Evolutionary conservation across 2,888 invertebrate species (phyloP), one percentile per base, ranked within the genome.

Genomic region (Chymomyza amoena): DNA sequence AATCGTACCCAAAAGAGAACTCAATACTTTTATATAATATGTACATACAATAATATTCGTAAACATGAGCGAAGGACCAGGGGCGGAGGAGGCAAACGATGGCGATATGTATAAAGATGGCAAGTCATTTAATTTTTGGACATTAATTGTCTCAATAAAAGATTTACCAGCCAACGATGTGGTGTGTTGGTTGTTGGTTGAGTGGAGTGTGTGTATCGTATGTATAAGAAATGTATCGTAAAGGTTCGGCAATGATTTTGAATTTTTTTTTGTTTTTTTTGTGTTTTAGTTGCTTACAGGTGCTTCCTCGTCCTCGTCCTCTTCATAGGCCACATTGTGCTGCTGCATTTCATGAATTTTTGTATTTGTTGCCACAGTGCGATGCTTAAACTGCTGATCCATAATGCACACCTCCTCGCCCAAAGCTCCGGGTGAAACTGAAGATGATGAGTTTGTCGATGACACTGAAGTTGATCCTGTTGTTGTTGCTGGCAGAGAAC

Each of bases 281-380:
- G 9, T 51, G 56, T 63, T 75, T 5, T 54, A 9, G 16, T 57
- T 85, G 77, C 89, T 88, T 89, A 90, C 90, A 77, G 87, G 72
- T 78, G 89, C 81, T 76, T 90, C 90, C 61, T 76, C 79, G 39
- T 80, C 82, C 64, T 64, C 77, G 16, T 74, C 56, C 25, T 57
- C 57, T 9, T 57, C 57, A 25, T 57, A 18, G 69, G 52, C 64
- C 64, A 69, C 64, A 72, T 73, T 64, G 59, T 60, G 61, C 69
- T 56, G 70, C 36, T 52, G 77, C 57, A 16, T 64, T 66, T n/a
- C 57, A 66, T 60, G 39, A 39, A 66, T 68, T 50, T 50, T 50
- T 54, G 76, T 72, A 52, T 67, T 71, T 68, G 61, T 70, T 61
- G 64, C 70, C 64, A 68, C 66, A 15, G 72, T 74, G 13, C 71